Evolutionary conservation across 2,888 invertebrate genomes (phyloP).

Genomic region (Eupithecia subumbrata): DNA sequence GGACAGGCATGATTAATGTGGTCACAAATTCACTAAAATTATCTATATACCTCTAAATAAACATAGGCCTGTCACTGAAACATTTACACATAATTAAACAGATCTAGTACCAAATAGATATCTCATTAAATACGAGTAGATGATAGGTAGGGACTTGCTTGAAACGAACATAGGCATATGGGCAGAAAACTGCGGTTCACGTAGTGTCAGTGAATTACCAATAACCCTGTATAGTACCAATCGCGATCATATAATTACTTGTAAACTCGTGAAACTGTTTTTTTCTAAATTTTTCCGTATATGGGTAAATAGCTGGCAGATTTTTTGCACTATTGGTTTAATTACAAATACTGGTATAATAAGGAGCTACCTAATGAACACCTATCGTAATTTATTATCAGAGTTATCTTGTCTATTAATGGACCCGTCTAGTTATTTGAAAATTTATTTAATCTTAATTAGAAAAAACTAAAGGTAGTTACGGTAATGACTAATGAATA

Average conservation of each 20-base stretch:
- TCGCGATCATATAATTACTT: slow-evolving; percentile 18
- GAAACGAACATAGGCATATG: background rate
- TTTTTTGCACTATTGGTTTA: slow-evolving; percentile 30
- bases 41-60: background rate
- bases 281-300: slow-evolving; percentile 27
- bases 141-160: background rate
- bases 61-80: background rate
- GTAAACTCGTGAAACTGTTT: slow-evolving; percentile 20
- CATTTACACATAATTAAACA: background rate
- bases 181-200: background rate
- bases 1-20: slow-evolving; percentile 11
- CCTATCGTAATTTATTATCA: slow-evolving; percentile 30
- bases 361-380: slow-evolving; percentile 23
- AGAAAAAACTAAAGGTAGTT: slow-evolving; percentile 15
- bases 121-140: background rate
- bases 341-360: slow-evolving; percentile 30
- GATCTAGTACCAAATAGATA: background rate
- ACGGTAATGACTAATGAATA: slow-evolving; percentile 22
- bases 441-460: slow-evolving; percentile 30
- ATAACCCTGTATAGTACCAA: background rate
- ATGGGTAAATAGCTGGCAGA: slow-evolving; percentile 27
- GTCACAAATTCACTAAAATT: background rate
- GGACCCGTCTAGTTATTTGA: slow-evolving; percentile 14
- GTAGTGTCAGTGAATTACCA: background rate
- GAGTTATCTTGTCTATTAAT: slow-evolving; percentile 32